Conservation (phyloP, 2,888 invertebrate species). For the Lithophane ornitopus region DNA sequence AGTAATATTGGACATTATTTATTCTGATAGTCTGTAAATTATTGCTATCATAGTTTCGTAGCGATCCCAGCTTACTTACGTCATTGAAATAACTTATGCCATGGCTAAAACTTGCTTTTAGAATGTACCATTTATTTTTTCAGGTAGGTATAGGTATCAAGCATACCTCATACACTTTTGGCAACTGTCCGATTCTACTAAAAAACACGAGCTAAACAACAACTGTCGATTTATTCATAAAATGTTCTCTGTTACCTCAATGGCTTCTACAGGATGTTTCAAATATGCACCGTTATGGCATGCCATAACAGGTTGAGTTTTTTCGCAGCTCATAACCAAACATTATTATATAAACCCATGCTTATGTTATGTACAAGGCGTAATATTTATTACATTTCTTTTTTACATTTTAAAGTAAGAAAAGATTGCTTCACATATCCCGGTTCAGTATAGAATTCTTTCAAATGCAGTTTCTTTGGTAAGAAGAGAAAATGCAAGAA, state of each 20-base stretch:
- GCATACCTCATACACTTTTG: conserved; percentile 40
- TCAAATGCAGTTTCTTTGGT: background rate
- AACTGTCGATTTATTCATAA: conserved; percentile 47
- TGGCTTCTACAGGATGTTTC: conserved; percentile 50
- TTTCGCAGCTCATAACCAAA: conserved; percentile 38
- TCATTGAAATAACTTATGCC: background rate
- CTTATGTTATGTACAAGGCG: conserved; percentile 19
- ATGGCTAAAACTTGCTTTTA: background rate
- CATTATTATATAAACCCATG: conserved; percentile 20
- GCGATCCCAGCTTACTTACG: background rate
- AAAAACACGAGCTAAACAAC: conserved; percentile 47
- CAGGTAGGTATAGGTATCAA: background rate
- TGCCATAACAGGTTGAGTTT: conserved; percentile 46
- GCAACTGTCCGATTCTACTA: conserved; percentile 24
- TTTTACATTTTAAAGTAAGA: conserved; percentile 18
- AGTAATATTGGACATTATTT: conserved; percentile 21
- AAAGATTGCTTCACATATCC: background rate
- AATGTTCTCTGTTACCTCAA: conserved; percentile 41
- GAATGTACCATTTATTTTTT: background rate
- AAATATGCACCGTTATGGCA: conserved; percentile 59
- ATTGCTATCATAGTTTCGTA: background rate
- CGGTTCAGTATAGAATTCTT: conserved; percentile 2
- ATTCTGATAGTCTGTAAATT: background rate
- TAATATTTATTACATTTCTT: conserved; percentile 19
- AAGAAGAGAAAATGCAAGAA: conserved; percentile 8